Conservation (phyloP, 1,140 invertebrate genomes). For the Drosophila auraria region DNA sequence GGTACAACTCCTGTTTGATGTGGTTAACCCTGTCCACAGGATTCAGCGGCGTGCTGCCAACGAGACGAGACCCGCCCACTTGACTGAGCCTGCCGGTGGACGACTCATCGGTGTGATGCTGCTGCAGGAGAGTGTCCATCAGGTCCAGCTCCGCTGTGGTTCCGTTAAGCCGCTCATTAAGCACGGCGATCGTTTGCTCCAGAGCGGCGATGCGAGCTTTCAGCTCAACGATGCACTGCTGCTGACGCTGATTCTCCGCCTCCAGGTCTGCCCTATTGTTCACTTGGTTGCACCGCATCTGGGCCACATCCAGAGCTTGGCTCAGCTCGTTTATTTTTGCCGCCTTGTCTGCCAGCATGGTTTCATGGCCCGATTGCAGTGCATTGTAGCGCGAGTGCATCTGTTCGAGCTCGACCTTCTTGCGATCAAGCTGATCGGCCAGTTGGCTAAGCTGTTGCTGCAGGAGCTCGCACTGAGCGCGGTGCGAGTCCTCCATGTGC, state of each 20-base stretch:
- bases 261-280: conserved; percentile 50
- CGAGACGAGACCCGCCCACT: conserved; percentile 37
- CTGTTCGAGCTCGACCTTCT: conserved; percentile 86
- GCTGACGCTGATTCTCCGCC: conserved; percentile 53
- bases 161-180: conserved; percentile 63
- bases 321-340: conserved; percentile 86
- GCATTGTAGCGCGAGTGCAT: conserved; percentile 86
- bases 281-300: conserved; percentile 70
- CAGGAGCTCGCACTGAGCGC: conserved; percentile 69
- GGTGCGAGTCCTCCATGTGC: conserved; percentile 71
- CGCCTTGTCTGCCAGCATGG: conserved; percentile 86
- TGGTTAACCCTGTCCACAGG: conserved; percentile 64
- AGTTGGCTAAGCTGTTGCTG: conserved; percentile 72
- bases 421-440: conserved; percentile 71
- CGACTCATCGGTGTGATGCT: conserved; percentile 69
- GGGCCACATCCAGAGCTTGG: conserved; percentile 86
- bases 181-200: conserved; percentile 66
- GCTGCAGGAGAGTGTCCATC: conserved; percentile 78
- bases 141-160: conserved; percentile 75
- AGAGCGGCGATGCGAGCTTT: conserved; percentile 67
- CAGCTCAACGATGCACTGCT: conserved; percentile 61
- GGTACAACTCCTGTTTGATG: conserved; percentile 77
- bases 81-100: conserved; percentile 51
- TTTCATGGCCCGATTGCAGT: conserved; percentile 86
- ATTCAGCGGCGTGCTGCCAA: conserved; percentile 75